Conservation (phyloP, 2,113 vertebrate species). For the Pontoporia blainvillei region DNA sequence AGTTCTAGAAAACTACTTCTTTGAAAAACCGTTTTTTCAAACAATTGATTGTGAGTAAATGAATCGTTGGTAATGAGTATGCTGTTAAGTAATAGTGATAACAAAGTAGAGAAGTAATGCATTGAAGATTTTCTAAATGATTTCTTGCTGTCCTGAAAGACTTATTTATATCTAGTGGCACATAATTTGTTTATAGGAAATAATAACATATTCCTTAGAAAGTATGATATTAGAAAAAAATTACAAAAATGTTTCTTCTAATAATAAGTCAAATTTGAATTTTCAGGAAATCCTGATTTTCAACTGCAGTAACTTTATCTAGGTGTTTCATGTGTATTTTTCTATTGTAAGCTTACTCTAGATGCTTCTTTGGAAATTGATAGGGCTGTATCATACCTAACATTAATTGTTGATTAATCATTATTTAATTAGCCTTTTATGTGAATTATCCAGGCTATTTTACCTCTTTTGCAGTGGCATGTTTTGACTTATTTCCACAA, state of each 20-base stretch:
- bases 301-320: not conserved
- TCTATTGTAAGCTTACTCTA: not conserved
- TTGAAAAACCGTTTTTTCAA: slow-evolving; percentile 24
- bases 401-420: slow-evolving; percentile 24
- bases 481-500: not conserved
- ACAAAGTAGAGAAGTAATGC: not conserved
- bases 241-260: slow-evolving; percentile 8
- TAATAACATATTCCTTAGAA: slow-evolving; percentile 39
- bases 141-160: not conserved
- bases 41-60: not conserved
- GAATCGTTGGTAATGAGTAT: not conserved
- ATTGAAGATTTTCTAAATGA: not conserved
- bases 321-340: not conserved
- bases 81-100: slow-evolving; percentile 12
- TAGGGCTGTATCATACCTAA: not conserved
- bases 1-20: slow-evolving; percentile 14
- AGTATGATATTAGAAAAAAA: not conserved
- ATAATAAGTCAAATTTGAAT: slow-evolving; percentile 15
- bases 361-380: slow-evolving; percentile 5
- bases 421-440: slow-evolving; percentile 1
- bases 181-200: not conserved
- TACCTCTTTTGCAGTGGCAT: not conserved
- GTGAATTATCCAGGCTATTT: not conserved
- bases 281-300: slow-evolving; percentile 32
- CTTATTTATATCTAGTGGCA: not conserved